Evolutionary conservation across 2,113 vertebrate species (phyloP).

Genomic region (Eptesicus fuscus): DNA sequence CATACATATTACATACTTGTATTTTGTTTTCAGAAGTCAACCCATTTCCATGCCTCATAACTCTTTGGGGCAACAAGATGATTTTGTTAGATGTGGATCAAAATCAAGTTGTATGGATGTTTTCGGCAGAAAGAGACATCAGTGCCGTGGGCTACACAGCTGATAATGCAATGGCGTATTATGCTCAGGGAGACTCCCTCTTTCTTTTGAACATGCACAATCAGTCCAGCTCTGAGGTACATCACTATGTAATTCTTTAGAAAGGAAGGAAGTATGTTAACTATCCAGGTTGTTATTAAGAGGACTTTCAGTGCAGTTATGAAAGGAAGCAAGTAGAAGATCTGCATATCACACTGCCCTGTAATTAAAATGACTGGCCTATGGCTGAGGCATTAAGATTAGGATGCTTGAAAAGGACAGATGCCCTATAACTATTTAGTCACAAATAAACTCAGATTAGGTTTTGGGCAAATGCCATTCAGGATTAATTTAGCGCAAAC

Average conservation of each 20-base stretch:
- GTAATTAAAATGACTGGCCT: background rate
- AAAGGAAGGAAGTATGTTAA: background rate
- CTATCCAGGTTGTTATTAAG: background rate
- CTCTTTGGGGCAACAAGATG: constrained; percentile 69
- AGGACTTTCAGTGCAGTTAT: background rate
- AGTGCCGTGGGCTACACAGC: constrained; percentile 75
- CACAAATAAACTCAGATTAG: background rate
- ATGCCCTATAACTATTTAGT: background rate
- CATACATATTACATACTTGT: background rate
- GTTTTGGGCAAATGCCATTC: background rate
- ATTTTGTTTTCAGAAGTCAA: constrained; percentile 78
- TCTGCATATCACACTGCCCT: background rate
- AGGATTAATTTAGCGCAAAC: background rate
- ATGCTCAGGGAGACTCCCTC: constrained; percentile 64
- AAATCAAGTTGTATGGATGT: constrained; percentile 67
- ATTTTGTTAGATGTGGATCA: constrained; percentile 77
- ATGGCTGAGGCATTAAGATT: background rate
- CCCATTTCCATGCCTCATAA: constrained; percentile 77
- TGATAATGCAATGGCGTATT: constrained; percentile 71
- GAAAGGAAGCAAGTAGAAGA: background rate
- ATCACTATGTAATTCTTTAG: background rate
- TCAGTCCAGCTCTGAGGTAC: constrained; percentile 76
- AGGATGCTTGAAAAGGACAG: background rate
- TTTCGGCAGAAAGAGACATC: constrained; percentile 57
- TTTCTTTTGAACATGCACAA: constrained; percentile 64